Evolutionary conservation across 1,140 invertebrate genomes (phyloP).

Genomic region (Oedothorax gibbosus): DNA sequence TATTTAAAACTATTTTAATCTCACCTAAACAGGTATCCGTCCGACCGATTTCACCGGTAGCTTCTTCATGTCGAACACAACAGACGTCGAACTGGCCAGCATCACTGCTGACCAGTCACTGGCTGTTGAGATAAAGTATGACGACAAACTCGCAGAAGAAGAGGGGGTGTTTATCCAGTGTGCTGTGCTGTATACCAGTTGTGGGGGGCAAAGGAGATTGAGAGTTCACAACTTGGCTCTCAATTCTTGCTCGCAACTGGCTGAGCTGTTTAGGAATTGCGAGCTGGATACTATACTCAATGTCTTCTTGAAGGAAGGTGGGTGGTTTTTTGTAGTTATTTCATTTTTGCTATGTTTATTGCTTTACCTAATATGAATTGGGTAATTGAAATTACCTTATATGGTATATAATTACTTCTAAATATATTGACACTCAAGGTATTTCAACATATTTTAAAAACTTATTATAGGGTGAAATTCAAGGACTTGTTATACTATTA

Average conservation of each 20-base stretch:
- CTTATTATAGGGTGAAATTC: no score
- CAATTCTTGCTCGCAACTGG: constrained; percentile 89
- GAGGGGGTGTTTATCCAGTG: constrained; percentile 92
- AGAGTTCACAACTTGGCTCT: constrained; percentile 93
- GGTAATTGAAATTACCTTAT: no score
- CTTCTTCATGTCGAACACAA: constrained; percentile 99
- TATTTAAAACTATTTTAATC: no score
- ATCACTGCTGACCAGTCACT: constrained; percentile 89
- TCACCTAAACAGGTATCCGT: constrained; percentile 78
- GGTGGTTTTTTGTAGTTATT: background rate
- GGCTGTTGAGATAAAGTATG: constrained; percentile 96
- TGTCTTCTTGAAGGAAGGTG: constrained; percentile 92
- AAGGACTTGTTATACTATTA: no score
- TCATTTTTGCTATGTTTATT: background rate
- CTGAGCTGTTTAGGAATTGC: constrained; percentile 91
- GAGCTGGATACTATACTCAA: constrained; percentile 95
- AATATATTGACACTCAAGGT: no score
- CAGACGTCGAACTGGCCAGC: constrained; percentile 94
- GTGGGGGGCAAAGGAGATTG: constrained; percentile 88
- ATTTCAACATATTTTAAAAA: no score
- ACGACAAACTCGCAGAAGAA: constrained; percentile 95
- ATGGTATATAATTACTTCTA: no score
- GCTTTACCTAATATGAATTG: background rate
- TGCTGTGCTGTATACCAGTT: constrained; percentile 94
- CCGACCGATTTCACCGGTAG: constrained; percentile 97